Conservation (phyloP, 2,113 vertebrate species). For the Ceratotherium simum region DNA sequence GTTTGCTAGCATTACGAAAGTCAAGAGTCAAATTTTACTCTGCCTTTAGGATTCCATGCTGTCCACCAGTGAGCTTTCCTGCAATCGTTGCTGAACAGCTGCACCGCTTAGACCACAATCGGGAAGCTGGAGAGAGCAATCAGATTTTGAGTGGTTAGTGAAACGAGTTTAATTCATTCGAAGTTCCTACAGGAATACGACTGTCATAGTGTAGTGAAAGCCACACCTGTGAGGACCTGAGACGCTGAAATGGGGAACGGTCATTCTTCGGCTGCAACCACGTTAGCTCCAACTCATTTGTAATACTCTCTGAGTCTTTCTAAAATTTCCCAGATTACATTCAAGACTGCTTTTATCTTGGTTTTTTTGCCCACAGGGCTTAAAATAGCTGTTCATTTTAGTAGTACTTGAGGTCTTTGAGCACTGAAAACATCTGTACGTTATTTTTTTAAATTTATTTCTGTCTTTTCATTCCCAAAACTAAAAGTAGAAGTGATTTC, state of each 20-base stretch:
- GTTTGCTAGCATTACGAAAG: neutral
- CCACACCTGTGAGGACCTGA: neutral
- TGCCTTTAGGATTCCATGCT: neutral
- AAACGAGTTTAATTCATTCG: neutral
- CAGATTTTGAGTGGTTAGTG: neutral
- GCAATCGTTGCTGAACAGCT: neutral
- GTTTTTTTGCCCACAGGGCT: neutral
- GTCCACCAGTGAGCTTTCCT: neutral
- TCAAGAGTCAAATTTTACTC: slow-evolving; percentile 3
- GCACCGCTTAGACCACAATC: neutral
- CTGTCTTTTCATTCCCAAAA: neutral
- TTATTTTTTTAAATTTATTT: neutral
- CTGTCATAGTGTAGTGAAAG: neutral
- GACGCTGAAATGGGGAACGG: neutral
- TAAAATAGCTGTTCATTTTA: neutral
- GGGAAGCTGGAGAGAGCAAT: neutral
- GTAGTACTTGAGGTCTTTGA: neutral
- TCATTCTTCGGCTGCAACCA: neutral
- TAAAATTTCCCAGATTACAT: neutral
- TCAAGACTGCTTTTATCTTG: neutral
- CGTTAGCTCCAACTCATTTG: neutral
- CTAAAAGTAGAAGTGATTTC: slow-evolving; percentile 41
- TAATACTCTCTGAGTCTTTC: neutral
- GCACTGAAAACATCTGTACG: neutral
- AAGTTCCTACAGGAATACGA: neutral